phyloP scores from a whole-genome alignment of 2,113 vertebrate species.

The Hypomesus transpacificus region DNA sequence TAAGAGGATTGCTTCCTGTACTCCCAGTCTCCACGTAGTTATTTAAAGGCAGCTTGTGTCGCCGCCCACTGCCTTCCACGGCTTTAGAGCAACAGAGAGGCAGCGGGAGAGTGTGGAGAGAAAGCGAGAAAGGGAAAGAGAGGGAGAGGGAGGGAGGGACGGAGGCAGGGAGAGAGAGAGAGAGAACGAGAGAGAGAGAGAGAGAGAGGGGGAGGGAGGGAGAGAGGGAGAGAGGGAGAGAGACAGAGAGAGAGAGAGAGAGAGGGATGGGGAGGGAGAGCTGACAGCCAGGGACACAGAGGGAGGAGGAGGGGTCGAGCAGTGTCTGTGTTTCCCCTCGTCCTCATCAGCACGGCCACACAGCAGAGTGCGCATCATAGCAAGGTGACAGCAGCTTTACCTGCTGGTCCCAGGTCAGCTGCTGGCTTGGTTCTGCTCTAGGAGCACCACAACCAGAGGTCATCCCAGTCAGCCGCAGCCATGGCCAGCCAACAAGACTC shows the following conservation, averaged over 20 bases:
- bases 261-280: constrained; percentile 52
- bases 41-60: constrained; percentile 70
- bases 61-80: constrained; percentile 64
- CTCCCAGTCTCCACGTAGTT: constrained; percentile 61
- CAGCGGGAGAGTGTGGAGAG: background rate
- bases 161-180: constrained; percentile 9
- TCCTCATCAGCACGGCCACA: constrained; percentile 58
- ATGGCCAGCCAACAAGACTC: constrained; percentile 99
- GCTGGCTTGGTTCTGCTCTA: constrained; percentile 24
- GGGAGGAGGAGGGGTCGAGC: constrained; percentile 64
- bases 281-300: constrained; percentile 68
- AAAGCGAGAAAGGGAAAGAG: background rate
- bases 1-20: constrained; percentile 76
- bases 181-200: too few relatives aligned
- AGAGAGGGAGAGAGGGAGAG: constrained; percentile 27
- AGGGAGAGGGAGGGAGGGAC: constrained; percentile 15
- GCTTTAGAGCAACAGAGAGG: constrained; percentile 46
- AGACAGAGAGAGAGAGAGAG: constrained; percentile 19
- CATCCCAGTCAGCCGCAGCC: constrained; percentile 57
- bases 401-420: constrained; percentile 61
- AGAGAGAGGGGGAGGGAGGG: constrained; percentile 11
- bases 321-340: constrained; percentile 72
- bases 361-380: constrained; percentile 78
- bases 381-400: constrained; percentile 80
- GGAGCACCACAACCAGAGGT: constrained; percentile 35